Base-by-base conservation (phyloP, 2,797 vertebrate species). In the Tapera naevia region DNA sequence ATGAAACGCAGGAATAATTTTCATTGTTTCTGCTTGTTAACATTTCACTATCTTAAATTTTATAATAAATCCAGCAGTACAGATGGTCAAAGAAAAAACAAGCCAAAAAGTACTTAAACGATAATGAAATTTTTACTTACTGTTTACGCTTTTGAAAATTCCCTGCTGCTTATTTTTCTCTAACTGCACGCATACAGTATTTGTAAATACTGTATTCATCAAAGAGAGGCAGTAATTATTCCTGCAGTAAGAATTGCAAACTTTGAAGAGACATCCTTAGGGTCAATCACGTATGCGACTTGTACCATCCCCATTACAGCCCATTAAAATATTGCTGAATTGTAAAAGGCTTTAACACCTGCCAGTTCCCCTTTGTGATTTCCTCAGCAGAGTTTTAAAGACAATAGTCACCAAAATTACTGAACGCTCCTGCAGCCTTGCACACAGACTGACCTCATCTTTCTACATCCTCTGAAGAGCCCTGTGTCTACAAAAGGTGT, bases 401-500 rank as follows among this genome's bases (percentile, higher is more conserved):
- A 35, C 48, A 61, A 17, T 0, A 54, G 45, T 14, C 4, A 3
- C 46, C 62, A 75, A 43, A 79, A 88, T 65, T 43, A 53, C 57
- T 30, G 54, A 88, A 35, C 0, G 0, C 13, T 88, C 46, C 61
- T 23, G 43, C 35, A 67, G 74, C 62, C 33, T 32, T 28, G 39
- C 43, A 30, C 39, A 51, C 19, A 54, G 35, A 41, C 21, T 45
- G 80, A 56, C 28, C 27, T 62, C 33, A 37, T 70, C 62, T 54
- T 57, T 64, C 54, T 28, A 18, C 88, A 66, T 9, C 39, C 57
- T 93, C 70, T 61, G 27, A 60, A 78, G 39, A 78, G 41, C 35
- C 0, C 0, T 3, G 17, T 22, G 41, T 66, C 41, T 45, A 39
- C 28, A 81, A 83, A 0, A 11, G 45, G 23, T 13, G 22, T 11